Evolutionary conservation across 2,797 vertebrate genomes (phyloP).

Genomic region (Loris lydekkerianus): DNA sequence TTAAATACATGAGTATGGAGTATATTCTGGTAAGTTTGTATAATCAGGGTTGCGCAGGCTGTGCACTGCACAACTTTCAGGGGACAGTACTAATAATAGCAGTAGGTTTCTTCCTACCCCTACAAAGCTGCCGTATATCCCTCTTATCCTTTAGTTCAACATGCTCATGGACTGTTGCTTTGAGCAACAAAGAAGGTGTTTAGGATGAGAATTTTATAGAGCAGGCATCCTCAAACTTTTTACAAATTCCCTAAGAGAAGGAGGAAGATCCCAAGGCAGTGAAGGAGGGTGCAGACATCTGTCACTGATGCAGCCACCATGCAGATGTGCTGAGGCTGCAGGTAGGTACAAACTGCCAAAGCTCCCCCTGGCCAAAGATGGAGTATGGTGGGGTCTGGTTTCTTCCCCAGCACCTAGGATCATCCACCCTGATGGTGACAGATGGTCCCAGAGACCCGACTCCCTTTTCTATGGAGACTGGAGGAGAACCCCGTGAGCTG

Average conservation of each 20-base stretch:
- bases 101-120: background rate
- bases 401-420: background rate
- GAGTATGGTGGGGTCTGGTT: accelerated
- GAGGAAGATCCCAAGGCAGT: background rate
- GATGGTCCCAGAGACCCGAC: background rate
- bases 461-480: background rate
- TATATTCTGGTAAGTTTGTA: background rate
- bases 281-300: accelerated
- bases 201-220: background rate
- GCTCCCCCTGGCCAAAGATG: accelerated
- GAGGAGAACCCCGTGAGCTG: accelerated
- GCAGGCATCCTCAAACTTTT: no score
- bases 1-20: background rate
- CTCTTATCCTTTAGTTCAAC: background rate
- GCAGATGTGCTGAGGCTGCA: accelerated
- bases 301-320: background rate
- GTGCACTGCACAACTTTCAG: background rate
- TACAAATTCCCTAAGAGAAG: background rate
- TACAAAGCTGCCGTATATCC: background rate
- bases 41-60: background rate
- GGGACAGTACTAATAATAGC: background rate
- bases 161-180: background rate
- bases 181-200: background rate
- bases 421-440: background rate
- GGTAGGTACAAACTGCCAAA: background rate